Evolutionary conservation across 2,888 invertebrate genomes (phyloP).

Genomic region (Xestia xanthographa): DNA sequence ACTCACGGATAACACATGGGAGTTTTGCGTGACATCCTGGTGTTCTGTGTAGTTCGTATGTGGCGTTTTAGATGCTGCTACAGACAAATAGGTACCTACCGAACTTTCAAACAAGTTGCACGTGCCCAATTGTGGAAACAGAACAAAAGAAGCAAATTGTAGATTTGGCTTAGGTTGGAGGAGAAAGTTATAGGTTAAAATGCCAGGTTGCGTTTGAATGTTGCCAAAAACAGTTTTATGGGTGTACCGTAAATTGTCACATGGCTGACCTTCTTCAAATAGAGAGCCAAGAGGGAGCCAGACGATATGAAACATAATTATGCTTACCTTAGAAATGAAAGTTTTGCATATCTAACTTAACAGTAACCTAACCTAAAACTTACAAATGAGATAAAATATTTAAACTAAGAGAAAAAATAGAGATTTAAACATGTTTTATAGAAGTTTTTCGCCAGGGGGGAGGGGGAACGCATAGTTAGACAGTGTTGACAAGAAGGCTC

Average conservation of each 20-base stretch:
- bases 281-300: background rate
- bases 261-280: background rate
- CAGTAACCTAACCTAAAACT: no score
- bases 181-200: constrained; percentile 24
- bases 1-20: background rate
- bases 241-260: background rate
- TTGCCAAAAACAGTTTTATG: constrained; percentile 21
- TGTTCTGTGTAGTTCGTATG: background rate
- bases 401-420: background rate
- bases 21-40: background rate
- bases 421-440: background rate
- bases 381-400: background rate
- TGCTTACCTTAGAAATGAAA: background rate
- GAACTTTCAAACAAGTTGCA: background rate
- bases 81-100: background rate
- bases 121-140: constrained; percentile 11
- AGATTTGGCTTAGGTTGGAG: constrained; percentile 12
- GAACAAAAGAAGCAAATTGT: background rate
- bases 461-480: no score
- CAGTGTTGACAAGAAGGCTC: no score
- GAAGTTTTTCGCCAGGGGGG: no score
- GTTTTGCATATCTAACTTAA: no score
- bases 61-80: background rate
- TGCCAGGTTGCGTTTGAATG: background rate
- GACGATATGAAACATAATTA: background rate